phyloP scores from a whole-genome alignment of 1,140 invertebrate genomes.

The Drosophila sucinea region DNA sequence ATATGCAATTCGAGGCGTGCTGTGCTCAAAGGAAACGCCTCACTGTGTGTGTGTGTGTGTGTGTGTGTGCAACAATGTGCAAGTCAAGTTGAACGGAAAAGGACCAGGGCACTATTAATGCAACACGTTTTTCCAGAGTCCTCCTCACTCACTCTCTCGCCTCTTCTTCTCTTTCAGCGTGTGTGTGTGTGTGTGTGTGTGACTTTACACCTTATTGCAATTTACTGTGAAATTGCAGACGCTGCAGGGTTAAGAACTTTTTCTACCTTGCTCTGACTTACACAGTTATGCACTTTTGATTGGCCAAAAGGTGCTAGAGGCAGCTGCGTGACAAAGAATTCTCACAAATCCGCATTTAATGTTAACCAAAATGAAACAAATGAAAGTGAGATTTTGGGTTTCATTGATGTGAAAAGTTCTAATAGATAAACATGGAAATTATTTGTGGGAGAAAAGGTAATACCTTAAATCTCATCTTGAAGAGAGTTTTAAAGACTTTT shows the following conservation, averaged over 20 bases:
- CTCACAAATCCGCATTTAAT: background rate
- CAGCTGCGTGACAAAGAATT: constrained; percentile 6
- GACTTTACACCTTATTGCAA: constrained; percentile 78
- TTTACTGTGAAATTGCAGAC: constrained; percentile 73
- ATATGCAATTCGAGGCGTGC: constrained; percentile 36
- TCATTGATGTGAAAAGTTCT: no score
- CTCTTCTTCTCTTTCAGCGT: background rate
- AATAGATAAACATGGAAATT: no score
- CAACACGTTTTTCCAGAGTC: constrained; percentile 5
- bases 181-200: constrained; percentile 26
- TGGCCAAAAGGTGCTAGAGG: constrained; percentile 31
- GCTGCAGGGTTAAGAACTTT: constrained; percentile 44
- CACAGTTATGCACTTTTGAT: constrained; percentile 59
- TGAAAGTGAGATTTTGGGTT: no score
- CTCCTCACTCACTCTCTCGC: background rate
- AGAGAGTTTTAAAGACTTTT: no score
- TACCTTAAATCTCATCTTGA: no score
- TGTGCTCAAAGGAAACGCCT: constrained; percentile 70
- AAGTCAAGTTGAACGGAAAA: constrained; percentile 60
- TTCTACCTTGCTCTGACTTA: constrained; percentile 34
- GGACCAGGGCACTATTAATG: constrained; percentile 1
- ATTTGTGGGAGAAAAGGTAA: no score
- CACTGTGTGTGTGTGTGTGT: constrained; percentile 32
- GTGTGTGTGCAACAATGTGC: constrained; percentile 68
- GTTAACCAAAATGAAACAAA: background rate